phyloP scores from a whole-genome alignment of 1,140 invertebrate species.

The Macrostomum lignano region DNA sequence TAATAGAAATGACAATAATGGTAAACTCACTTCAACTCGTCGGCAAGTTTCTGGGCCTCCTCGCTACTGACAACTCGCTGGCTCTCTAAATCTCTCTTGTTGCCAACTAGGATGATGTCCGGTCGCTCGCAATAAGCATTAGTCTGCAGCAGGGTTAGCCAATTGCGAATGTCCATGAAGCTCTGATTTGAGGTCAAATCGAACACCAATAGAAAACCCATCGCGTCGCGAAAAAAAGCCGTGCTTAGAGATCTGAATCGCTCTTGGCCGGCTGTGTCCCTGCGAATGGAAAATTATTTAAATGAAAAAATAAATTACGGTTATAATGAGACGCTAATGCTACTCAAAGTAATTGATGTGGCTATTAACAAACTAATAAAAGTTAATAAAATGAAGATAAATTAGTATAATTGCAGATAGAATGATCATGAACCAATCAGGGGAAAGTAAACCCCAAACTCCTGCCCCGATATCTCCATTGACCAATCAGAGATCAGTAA shows the following conservation, averaged over 20 bases:
- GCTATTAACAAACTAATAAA: background rate
- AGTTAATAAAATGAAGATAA: too few species aligned
- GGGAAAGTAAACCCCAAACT: too few species aligned
- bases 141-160: constrained; percentile 67
- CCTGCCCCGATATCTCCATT: too few species aligned
- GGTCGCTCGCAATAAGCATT: constrained; percentile 80
- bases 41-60: constrained; percentile 46
- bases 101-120: constrained; percentile 74
- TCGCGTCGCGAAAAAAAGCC: constrained; percentile 86
- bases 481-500: too few species aligned
- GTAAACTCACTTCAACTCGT: constrained; percentile 40
- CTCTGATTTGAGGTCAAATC: constrained; percentile 80
- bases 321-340: background rate
- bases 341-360: background rate
- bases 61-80: constrained; percentile 46
- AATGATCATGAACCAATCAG: too few species aligned
- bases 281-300: background rate
- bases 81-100: constrained; percentile 60
- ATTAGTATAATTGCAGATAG: too few species aligned
- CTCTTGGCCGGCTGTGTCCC: background rate
- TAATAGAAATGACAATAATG: too few species aligned
- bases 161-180: constrained; percentile 72
- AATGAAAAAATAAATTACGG: background rate
- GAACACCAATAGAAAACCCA: constrained; percentile 82
- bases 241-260: constrained; percentile 78